Evolutionary conservation across 2,797 vertebrate genomes (phyloP).

Genomic region (Coregonus sp.): DNA sequence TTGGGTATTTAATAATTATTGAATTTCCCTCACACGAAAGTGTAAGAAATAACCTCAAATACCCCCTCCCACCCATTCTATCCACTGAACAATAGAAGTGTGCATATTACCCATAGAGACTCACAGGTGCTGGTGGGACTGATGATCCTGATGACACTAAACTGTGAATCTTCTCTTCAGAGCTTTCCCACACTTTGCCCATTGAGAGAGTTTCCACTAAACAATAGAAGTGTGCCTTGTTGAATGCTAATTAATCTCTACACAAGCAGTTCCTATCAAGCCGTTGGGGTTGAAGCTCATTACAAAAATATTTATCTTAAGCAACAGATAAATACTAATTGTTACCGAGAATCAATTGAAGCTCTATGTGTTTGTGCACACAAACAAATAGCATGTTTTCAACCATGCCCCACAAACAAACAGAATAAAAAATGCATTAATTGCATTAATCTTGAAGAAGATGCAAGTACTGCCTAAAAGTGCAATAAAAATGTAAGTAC

Average conservation of each 20-base stretch:
- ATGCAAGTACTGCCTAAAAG: too few species aligned
- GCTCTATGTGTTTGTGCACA: background rate
- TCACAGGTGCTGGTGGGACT: background rate
- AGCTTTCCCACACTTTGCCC: constrained; percentile 43
- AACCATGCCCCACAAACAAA: too few species aligned
- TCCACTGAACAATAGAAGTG: constrained; percentile 7
- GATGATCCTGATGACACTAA: background rate
- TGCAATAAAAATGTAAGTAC: too few species aligned
- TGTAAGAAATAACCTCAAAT: too few species aligned
- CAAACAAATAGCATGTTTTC: background rate
- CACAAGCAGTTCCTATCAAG: too few species aligned
- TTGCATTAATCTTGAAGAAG: too few species aligned
- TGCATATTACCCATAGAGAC: background rate
- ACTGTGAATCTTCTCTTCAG: constrained; percentile 34
- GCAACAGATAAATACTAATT: too few species aligned
- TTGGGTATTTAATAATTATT: too few species aligned
- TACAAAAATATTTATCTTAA: too few species aligned
- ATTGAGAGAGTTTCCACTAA: constrained; percentile 18
- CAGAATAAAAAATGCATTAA: too few species aligned
- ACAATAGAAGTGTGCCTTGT: background rate
- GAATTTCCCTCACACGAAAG: constrained; percentile 31
- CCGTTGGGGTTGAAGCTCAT: too few species aligned
- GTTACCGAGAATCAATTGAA: background rate
- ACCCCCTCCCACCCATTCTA: constrained; percentile 23
- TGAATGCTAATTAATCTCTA: background rate